A percentile compares a stretch with the other conserved stretches of the same genome.
These are phyloP conservation scores for Leptinotarsa rubiginosa DNA, from an alignment of 2,888 invertebrate genomes.

Conservation along the genomic window DNA sequence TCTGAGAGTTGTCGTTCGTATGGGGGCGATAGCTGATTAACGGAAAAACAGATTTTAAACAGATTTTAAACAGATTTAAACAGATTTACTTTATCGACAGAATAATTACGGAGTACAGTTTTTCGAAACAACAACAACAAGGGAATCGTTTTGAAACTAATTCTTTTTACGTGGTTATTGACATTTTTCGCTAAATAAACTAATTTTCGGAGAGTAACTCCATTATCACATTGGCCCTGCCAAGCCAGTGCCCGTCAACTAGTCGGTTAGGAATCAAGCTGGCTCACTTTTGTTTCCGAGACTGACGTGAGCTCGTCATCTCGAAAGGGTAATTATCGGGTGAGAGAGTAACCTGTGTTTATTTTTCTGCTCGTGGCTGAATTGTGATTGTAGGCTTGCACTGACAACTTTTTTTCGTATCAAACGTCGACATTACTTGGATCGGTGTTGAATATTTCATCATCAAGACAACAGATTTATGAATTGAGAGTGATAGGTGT, in stretches of 20 bases:
- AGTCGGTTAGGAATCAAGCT: background rate
- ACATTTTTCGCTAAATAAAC: background rate
- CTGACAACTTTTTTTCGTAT: background rate
- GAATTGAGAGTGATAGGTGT: no score
- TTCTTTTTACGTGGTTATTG: constrained; percentile 44
- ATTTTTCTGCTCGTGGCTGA: constrained; percentile 56
- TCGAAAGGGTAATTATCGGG: constrained; percentile 59
- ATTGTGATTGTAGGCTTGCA: constrained; percentile 8
- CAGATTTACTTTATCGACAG: no score
- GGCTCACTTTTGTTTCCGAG: constrained; percentile 30
- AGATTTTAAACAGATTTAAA: no score
- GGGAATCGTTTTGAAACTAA: background rate
- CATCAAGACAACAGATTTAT: background rate
- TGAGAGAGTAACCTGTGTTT: constrained; percentile 58
- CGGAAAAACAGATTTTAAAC: no score
- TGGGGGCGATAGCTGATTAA: no score
- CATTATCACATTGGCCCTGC: constrained; percentile 5
- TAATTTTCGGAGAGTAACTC: constrained; percentile 25
- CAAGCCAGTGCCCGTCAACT: constrained; percentile 11
- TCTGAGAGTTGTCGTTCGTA: no score
- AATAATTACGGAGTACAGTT: no score
- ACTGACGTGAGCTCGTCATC: constrained; percentile 62
- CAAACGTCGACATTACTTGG: constrained; percentile 5
- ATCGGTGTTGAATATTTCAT: constrained; percentile 9
- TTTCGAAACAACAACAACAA: no score